phyloP scores from a whole-genome alignment of 2,888 invertebrate species.

The Eupithecia centaureata region DNA sequence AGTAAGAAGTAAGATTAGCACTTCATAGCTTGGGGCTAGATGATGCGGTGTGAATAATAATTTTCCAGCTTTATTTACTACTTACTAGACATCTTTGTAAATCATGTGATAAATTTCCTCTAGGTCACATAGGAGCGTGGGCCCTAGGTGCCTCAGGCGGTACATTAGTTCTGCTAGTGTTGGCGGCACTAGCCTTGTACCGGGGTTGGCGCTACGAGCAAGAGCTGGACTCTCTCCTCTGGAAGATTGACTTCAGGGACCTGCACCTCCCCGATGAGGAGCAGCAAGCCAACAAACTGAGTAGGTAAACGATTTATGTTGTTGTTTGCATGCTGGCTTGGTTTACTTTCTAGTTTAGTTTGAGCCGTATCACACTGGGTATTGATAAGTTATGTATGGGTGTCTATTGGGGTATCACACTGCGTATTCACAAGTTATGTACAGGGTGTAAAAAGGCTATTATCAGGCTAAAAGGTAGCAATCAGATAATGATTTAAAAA shows the following conservation, averaged over 20 bases:
- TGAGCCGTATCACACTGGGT: not conserved
- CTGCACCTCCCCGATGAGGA: constrained; percentile 87
- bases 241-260: constrained; percentile 97
- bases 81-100: no score
- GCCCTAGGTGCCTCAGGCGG: constrained; percentile 92
- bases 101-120: not conserved
- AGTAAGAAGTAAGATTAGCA: no score
- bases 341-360: not conserved
- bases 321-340: constrained; percentile 69
- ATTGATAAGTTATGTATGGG: not conserved
- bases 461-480: no score
- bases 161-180: constrained; percentile 86
- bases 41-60: no score
- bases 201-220: constrained; percentile 97
- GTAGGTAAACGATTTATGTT: constrained; percentile 79
- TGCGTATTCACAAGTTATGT: not conserved
- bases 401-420: not conserved
- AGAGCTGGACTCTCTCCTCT: constrained; percentile 94
- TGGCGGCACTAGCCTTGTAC: constrained; percentile 91
- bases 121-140: constrained; percentile 93
- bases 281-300: constrained; percentile 79
- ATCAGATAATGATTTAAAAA: no score
- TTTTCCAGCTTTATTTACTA: not conserved
- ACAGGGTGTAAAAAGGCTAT: no score
- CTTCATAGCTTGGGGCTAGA: no score